phyloP scores from a whole-genome alignment of 2,888 invertebrate genomes.

The Mythimna ferrago region DNA sequence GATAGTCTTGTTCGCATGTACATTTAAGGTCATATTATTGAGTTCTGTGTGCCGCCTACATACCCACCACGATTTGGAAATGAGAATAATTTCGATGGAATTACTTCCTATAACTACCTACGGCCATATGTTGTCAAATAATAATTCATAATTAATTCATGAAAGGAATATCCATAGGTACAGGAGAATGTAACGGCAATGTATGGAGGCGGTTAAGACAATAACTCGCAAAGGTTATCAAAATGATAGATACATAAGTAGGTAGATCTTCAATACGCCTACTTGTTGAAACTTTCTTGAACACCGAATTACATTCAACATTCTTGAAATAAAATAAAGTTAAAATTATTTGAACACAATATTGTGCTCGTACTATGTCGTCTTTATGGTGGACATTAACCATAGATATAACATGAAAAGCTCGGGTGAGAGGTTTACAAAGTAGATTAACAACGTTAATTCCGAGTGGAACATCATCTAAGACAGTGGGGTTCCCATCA shows the following conservation, averaged over 20 bases:
- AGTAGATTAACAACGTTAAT: constrained; percentile 59
- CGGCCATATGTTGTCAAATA: constrained; percentile 25
- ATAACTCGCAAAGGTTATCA: constrained; percentile 48
- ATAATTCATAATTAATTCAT: constrained; percentile 21
- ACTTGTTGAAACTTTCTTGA: constrained; percentile 47
- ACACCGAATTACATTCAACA: constrained; percentile 42
- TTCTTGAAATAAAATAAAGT: constrained; percentile 13
- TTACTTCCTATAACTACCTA: constrained; percentile 15
- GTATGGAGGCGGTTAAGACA: constrained; percentile 38
- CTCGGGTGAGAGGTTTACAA: constrained; percentile 51
- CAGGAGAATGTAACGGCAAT: constrained; percentile 15
- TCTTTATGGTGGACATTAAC: constrained; percentile 56
- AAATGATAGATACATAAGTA: constrained; percentile 44
- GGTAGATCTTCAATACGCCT: constrained; percentile 39
- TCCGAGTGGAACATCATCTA: constrained; percentile 52
- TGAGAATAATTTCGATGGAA: constrained; percentile 50
- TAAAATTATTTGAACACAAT: constrained; percentile 37
- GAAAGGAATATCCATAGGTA: constrained; percentile 21
- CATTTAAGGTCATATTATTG: constrained; percentile 86
- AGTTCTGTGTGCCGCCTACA: constrained; percentile 77
- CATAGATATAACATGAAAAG: constrained; percentile 50
- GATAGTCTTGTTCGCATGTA: constrained; percentile 77
- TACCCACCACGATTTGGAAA: constrained; percentile 55
- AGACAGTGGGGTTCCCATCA: constrained; percentile 60
- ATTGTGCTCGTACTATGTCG: constrained; percentile 37